These are phyloP conservation scores for Syngnathus typhle DNA, from an alignment of 2,113 vertebrate genomes.

Conservation along the genomic window DNA sequence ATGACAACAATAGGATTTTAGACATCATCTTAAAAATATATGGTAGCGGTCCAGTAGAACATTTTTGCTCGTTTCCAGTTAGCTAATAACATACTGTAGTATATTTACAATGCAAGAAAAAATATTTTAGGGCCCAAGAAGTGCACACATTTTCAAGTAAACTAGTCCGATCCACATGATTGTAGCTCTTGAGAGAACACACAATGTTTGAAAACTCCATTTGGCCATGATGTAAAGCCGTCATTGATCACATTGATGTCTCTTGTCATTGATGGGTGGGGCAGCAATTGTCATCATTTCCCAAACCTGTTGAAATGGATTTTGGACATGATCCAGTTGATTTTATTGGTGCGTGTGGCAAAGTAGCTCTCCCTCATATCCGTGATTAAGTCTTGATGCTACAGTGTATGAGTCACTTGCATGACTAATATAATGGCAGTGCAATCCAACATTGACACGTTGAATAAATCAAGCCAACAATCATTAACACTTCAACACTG, in stretches of 20 bases:
- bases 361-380: constrained; percentile 25
- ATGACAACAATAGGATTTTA: too few species aligned
- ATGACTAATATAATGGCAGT: constrained; percentile 16
- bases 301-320: background rate
- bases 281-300: background rate
- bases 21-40: too few species aligned
- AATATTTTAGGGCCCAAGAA: background rate
- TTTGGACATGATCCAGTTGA: constrained; percentile 1
- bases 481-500: constrained; percentile 3
- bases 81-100: too few species aligned
- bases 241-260: background rate
- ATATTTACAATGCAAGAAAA: too few species aligned
- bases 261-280: background rate
- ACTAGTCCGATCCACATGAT: background rate
- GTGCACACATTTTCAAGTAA: too few species aligned
- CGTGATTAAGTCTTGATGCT: constrained; percentile 25
- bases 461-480: constrained; percentile 12
- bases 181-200: background rate
- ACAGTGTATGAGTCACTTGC: constrained; percentile 5
- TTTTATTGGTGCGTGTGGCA: constrained; percentile 1
- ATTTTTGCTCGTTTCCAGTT: too few species aligned
- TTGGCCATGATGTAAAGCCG: background rate
- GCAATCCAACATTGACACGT: constrained; percentile 3
- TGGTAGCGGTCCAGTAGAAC: too few species aligned
- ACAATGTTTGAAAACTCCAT: background rate